Percentiles rank a stretch among this genome's conserved stretches.
These are phyloP conservation scores for Antedon mediterranea DNA, from an alignment of 53 echinoderm and acorn worm genomes.

Conservation along the genomic window DNA sequence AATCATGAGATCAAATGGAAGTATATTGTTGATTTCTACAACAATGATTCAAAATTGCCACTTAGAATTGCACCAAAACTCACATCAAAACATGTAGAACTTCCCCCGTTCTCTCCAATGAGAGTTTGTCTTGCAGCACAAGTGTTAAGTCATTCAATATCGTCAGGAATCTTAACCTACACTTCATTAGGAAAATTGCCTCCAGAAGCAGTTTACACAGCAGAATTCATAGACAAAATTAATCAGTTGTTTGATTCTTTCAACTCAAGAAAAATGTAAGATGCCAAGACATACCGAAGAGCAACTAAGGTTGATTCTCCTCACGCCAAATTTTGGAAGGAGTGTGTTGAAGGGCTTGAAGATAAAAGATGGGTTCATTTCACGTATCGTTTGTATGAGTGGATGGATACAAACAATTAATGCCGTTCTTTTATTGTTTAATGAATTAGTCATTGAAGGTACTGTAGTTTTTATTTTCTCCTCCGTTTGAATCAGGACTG, in stretches of 20 bases:
- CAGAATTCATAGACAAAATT: conserved; percentile 17
- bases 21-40: conserved; percentile 20
- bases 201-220: conserved; percentile 17
- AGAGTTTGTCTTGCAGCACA: conserved; percentile 31
- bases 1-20: conserved; percentile 21
- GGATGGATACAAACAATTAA: too few species aligned
- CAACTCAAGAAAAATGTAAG: neutral
- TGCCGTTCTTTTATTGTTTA: conserved; percentile 1
- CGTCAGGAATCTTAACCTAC: conserved; percentile 25
- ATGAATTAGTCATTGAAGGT: neutral
- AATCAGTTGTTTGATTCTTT: conserved; percentile 30
- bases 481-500: conserved; percentile 18
- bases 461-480: conserved; percentile 3
- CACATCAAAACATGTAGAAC: conserved; percentile 12
- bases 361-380: too few species aligned
- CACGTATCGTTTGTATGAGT: too few species aligned
- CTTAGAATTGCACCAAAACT: conserved; percentile 36
- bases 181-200: conserved; percentile 15
- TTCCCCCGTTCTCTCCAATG: conserved; percentile 25
- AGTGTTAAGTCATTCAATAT: conserved; percentile 31
- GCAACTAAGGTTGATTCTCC: too few species aligned
- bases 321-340: too few species aligned
- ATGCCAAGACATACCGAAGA: too few species aligned
- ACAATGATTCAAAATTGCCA: conserved; percentile 8
- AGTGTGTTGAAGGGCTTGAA: too few species aligned